phyloP scores from a whole-genome alignment of 2,888 invertebrate species.

The Azorinus chamasolen region DNA sequence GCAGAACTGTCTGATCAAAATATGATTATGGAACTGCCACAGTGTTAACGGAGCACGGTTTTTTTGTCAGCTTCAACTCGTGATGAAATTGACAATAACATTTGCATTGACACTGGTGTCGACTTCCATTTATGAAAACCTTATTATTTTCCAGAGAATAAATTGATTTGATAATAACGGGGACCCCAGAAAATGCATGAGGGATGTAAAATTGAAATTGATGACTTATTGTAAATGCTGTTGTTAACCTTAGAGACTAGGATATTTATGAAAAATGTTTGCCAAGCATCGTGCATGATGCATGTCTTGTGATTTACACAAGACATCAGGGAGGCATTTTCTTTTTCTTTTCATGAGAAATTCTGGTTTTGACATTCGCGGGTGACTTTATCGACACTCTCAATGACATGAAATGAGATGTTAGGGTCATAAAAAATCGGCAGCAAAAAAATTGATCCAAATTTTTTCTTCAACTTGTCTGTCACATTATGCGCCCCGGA shows the following conservation, averaged over 20 bases:
- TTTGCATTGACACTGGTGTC: conserved; percentile 62
- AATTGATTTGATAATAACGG: conserved; percentile 67
- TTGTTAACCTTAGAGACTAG: conserved; percentile 36
- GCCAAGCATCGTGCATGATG: conserved; percentile 54
- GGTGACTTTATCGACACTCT: no score
- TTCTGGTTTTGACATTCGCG: no score
- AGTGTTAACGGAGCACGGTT: conserved; percentile 42
- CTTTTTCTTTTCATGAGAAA: no score
- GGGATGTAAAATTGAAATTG: conserved; percentile 65
- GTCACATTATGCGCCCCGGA: no score
- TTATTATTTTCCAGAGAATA: conserved; percentile 65
- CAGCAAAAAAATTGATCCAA: no score
- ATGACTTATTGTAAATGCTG: conserved; percentile 45
- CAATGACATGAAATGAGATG: no score
- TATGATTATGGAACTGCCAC: conserved; percentile 58
- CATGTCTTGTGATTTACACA: conserved; percentile 12
- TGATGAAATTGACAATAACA: conserved; percentile 68
- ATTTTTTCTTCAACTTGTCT: no score
- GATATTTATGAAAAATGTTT: conserved; percentile 56
- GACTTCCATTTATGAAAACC: conserved; percentile 67
- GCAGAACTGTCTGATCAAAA: conserved; percentile 38
- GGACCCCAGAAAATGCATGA: conserved; percentile 37
- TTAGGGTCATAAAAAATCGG: no score
- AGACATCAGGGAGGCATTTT: no score
- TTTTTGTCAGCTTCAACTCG: conserved; percentile 42